Evolutionary conservation across 2,888 invertebrate genomes (phyloP), one percentile per base, ranked within the genome.

Genomic region (Zeuzera pyrina): DNA sequence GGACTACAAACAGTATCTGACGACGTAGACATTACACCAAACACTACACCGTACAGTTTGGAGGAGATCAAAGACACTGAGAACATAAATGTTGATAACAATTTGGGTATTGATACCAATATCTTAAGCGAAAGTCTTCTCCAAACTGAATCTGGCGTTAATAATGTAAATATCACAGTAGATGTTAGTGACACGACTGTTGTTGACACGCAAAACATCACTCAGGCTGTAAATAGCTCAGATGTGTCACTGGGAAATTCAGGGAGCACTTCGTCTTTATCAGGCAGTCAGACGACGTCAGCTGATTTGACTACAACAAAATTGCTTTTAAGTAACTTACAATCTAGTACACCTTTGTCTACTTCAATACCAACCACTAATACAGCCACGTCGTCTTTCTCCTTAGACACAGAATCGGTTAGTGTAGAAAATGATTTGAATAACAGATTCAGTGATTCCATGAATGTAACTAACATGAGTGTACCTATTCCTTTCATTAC

Each of bases 41-140:
- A 66, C 32, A 83, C 83, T 22, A 83, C 83, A 35, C 83, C 83
- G 31, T 83, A 81, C 57, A 81, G 71, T 67, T 71, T 81, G 69
- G 79, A 81, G 53, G 81, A 77, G 45, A 78, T 83, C 46, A 69
- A 52, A 49, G 79, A 81, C 48, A 83, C 83, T 29, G 74, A 61
- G 58, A 79, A 74, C 47, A 59, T 78, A 44, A 48, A 65, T 37
- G 45, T 74, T 31, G 44, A 52, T 38, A 50, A 49, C 35, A 45
- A 48, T 28, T 15, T 30, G n/a, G 43, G 40, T 15, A 33, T 35
- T 15, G 38, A 31, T 29, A 32, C 39, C 38, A 48, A 53, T 41
- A 47, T 52, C 30, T 43, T 38, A 35, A 45, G 37, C 38, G 35
- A 46, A 39, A 67, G 70, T 66, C 52, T 59, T 56, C 59, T 69